phyloP scores from a whole-genome alignment of 2,113 vertebrate species.

The Cranoglanis bouderius region DNA sequence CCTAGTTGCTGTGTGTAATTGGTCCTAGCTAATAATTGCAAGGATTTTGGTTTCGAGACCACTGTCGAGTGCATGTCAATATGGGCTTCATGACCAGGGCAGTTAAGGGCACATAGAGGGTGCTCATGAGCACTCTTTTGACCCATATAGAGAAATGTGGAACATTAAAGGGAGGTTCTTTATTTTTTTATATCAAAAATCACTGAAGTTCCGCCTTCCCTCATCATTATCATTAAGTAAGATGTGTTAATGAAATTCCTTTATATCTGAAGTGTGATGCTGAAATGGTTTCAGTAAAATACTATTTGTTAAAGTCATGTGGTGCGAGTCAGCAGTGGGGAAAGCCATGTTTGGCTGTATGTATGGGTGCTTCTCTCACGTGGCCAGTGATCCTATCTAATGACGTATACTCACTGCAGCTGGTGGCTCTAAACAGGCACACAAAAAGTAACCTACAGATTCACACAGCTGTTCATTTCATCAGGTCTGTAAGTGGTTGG shows the following conservation, averaged over 20 bases:
- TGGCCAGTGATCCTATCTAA: neutral
- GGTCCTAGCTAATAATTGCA: neutral
- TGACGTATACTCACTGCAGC: slow-evolving; percentile 2
- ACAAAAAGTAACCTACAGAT: neutral
- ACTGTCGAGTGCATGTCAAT: neutral
- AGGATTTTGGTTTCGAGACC: neutral
- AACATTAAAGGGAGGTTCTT: neutral
- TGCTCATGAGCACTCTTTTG: neutral
- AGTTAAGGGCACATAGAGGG: neutral
- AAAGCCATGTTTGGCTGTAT: slow-evolving; percentile 17
- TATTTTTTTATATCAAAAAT: neutral
- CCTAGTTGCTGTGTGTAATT: too few relatives aligned
- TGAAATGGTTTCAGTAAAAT: neutral
- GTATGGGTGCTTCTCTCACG: neutral
- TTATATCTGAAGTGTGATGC: neutral
- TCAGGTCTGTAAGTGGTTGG: neutral
- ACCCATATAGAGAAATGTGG: neutral
- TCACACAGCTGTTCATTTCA: slow-evolving; percentile 5
- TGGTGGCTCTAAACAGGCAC: slow-evolving; percentile 18
- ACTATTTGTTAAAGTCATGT: neutral
- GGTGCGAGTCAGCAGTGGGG: neutral
- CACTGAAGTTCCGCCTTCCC: neutral
- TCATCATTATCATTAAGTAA: neutral
- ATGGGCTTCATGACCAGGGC: neutral
- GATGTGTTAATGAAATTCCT: slow-evolving; percentile 8